These are phyloP conservation scores for Halictus ligatus DNA, from an alignment of 2,888 invertebrate species.

Conservation along the genomic window DNA sequence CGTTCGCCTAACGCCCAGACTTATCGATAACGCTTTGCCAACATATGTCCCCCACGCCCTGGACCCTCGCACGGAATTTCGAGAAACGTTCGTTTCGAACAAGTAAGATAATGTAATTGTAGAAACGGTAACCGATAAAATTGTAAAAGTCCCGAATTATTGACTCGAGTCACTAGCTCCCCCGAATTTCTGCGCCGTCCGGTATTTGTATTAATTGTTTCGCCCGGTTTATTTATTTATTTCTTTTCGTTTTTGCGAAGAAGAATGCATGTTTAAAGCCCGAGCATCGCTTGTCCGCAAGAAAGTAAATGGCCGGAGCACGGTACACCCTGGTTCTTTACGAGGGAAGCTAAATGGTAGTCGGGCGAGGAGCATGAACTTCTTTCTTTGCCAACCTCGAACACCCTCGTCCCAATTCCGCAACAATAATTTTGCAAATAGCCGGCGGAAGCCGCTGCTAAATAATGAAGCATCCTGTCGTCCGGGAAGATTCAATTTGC, in stretches of 20 bases:
- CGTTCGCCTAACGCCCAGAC: constrained; percentile 60
- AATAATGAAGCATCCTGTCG: constrained; percentile 80
- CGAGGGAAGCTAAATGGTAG: constrained; percentile 73
- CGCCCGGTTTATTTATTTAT: not conserved
- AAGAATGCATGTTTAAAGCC: not conserved
- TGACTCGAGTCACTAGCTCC: not conserved
- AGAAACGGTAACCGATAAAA: too few species aligned
- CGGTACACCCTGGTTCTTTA: constrained; percentile 71
- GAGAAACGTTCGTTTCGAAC: too few species aligned
- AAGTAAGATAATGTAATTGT: too few species aligned
- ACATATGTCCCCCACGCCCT: not conserved
- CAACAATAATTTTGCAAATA: constrained; percentile 81
- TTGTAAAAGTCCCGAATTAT: too few species aligned
- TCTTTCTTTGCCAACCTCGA: constrained; percentile 65
- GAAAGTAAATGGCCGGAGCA: not conserved
- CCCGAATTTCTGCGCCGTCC: not conserved
- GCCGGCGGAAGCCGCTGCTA: constrained; percentile 77
- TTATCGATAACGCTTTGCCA: constrained; percentile 58
- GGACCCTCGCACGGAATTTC: not conserved
- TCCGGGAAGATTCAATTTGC: constrained; percentile 80
- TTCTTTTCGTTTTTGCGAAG: not conserved
- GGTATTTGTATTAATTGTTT: not conserved
- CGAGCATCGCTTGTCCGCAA: not conserved
- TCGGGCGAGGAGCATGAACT: constrained; percentile 66
- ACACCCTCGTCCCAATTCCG: constrained; percentile 75